phyloP scores from a whole-genome alignment of 1,140 invertebrate genomes.

The Eurosta solidaginis region DNA sequence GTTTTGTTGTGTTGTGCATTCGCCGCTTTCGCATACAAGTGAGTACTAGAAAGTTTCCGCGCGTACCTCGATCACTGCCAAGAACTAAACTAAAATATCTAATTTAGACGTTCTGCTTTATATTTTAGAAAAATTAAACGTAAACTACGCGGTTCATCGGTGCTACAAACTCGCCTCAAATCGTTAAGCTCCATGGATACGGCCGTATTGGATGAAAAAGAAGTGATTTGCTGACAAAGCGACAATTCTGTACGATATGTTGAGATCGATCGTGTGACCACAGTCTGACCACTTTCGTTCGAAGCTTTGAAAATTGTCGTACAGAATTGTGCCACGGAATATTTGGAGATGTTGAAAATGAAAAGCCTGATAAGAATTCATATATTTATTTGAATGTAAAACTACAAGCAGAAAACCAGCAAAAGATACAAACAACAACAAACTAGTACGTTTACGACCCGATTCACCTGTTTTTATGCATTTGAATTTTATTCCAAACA shows the following conservation, averaged over 20 bases:
- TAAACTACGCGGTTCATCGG: constrained; percentile 70
- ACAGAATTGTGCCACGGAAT: constrained; percentile 60
- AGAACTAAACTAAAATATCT: not conserved
- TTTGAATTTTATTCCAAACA: constrained; percentile 26
- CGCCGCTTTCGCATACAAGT: constrained; percentile 58
- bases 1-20: constrained; percentile 57
- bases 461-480: constrained; percentile 28
- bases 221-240: constrained; percentile 91
- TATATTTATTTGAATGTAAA: constrained; percentile 5
- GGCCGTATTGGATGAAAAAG: constrained; percentile 79
- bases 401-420: not conserved
- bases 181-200: constrained; percentile 76
- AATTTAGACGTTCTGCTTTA: constrained; percentile 23
- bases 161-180: constrained; percentile 75
- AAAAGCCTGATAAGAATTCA: not conserved
- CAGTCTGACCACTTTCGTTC: constrained; percentile 69
- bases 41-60: constrained; percentile 11
- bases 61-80: not conserved
- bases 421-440: not conserved
- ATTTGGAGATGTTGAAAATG: not conserved
- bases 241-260: constrained; percentile 90
- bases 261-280: constrained; percentile 85
- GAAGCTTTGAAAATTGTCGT: constrained; percentile 39
- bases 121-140: constrained; percentile 60
- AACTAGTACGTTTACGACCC: not conserved